These are phyloP conservation scores for Caenorhabditis inopinata DNA, from an alignment of 1,140 invertebrate species.

Conservation along the genomic window DNA sequence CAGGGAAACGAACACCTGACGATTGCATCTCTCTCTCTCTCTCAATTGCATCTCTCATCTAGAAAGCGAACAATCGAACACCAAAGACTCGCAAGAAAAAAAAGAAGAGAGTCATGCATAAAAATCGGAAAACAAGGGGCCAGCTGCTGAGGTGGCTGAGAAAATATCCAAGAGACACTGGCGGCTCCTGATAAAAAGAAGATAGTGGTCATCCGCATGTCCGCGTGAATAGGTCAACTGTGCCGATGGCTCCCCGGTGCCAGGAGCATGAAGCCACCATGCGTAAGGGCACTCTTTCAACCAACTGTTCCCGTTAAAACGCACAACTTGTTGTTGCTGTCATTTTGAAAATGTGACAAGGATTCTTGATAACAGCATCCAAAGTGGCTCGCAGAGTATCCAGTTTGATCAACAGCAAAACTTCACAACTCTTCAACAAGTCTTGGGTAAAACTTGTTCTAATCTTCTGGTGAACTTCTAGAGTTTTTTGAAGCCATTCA, in stretches of 20 bases:
- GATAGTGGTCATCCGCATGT: conserved; percentile 16
- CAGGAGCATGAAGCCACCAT: conserved; percentile 31
- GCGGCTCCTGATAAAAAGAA: not conserved
- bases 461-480: too few relatives aligned
- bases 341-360: not conserved
- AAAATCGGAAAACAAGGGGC: not conserved
- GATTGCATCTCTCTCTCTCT: not conserved
- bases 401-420: too few relatives aligned
- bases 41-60: not conserved
- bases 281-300: not conserved
- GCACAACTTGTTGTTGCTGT: conserved; percentile 17
- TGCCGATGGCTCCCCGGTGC: conserved; percentile 12
- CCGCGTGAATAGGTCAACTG: conserved; percentile 22
- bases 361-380: too few relatives aligned
- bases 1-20: conserved; percentile 11
- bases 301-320: conserved; percentile 21
- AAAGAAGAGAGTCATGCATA: not conserved
- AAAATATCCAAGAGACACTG: not conserved
- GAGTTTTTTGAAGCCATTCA: too few relatives aligned
- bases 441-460: too few relatives aligned
- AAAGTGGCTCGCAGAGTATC: too few relatives aligned
- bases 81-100: not conserved
- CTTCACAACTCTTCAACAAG: too few relatives aligned
- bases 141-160: not conserved
- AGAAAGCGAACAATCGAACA: not conserved